Evolutionary conservation across 1,140 invertebrate genomes (phyloP).

Genomic region (Drosophila tropicalis): DNA sequence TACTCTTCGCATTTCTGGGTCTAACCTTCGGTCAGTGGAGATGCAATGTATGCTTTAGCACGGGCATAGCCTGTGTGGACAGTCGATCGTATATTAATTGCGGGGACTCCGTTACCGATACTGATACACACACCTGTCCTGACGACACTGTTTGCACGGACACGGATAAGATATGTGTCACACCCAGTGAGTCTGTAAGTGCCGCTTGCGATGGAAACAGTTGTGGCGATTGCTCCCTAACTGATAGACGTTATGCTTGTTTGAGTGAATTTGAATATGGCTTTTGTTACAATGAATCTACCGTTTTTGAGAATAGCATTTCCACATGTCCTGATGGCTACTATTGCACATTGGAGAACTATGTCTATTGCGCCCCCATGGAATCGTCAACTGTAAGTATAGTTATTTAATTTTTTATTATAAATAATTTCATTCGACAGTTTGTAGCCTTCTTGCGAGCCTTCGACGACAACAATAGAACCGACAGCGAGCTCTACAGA

Average conservation of each 20-base stretch:
- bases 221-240: constrained; percentile 48
- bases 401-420: neutral
- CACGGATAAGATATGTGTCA: neutral
- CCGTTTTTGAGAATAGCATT: constrained; percentile 14
- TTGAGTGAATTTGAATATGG: constrained; percentile 49
- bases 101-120: neutral
- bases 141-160: constrained; percentile 5
- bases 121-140: neutral
- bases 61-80: constrained; percentile 17
- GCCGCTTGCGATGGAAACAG: constrained; percentile 11
- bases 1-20: constrained; percentile 6
- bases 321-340: constrained; percentile 25
- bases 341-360: constrained; percentile 43
- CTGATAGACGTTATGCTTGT: constrained; percentile 40
- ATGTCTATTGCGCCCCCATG: constrained; percentile 29
- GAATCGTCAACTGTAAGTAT: constrained; percentile 31
- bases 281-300: constrained; percentile 27
- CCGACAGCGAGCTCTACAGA: constrained; percentile 27
- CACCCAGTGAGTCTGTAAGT: neutral
- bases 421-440: too few species aligned
- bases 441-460: constrained; percentile 31
- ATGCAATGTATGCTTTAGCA: constrained; percentile 16
- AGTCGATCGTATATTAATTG: constrained; percentile 3
- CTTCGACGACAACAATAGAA: constrained; percentile 9
- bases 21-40: constrained; percentile 1